Percentiles rank a stretch among this genome's conserved stretches.
Conservation (phyloP, 2,113 vertebrate species). For the Psettodes erumei region DNA sequence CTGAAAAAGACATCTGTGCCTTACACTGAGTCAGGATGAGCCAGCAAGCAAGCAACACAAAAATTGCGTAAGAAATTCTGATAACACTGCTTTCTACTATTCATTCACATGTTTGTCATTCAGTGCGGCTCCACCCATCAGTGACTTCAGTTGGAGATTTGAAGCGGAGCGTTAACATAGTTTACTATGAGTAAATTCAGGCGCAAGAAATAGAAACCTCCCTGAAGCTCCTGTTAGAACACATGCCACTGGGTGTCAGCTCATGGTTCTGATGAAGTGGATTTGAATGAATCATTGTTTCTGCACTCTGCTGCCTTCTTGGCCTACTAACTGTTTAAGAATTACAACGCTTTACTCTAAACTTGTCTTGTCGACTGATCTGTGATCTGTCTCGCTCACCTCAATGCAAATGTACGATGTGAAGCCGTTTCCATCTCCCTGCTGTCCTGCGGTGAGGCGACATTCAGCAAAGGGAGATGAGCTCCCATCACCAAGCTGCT, state of each 20-base stretch:
- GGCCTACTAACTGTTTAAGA: not conserved
- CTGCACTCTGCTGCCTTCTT: not conserved
- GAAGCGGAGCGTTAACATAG: constrained; percentile 13
- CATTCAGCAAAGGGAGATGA: not conserved
- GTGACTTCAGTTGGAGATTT: not conserved
- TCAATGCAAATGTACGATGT: not conserved
- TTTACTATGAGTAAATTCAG: not conserved
- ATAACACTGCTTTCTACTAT: not conserved
- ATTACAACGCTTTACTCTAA: not conserved
- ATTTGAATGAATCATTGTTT: constrained; percentile 12
- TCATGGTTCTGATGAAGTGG: not conserved
- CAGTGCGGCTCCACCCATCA: not conserved
- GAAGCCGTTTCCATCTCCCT: not conserved
- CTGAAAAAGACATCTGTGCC: not conserved
- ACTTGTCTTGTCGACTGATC: not conserved
- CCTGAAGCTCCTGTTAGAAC: constrained; percentile 26
- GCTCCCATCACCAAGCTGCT: no score
- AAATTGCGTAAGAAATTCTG: no score
- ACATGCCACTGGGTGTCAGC: not conserved
- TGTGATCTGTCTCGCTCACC: not conserved
- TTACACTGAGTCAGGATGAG: not conserved
- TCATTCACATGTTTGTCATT: not conserved
- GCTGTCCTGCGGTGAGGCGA: not conserved
- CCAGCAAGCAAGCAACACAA: not conserved
- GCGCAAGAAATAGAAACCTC: constrained; percentile 41